phyloP scores from a whole-genome alignment of 2,113 vertebrate species.

The Nerophis ophidion region DNA sequence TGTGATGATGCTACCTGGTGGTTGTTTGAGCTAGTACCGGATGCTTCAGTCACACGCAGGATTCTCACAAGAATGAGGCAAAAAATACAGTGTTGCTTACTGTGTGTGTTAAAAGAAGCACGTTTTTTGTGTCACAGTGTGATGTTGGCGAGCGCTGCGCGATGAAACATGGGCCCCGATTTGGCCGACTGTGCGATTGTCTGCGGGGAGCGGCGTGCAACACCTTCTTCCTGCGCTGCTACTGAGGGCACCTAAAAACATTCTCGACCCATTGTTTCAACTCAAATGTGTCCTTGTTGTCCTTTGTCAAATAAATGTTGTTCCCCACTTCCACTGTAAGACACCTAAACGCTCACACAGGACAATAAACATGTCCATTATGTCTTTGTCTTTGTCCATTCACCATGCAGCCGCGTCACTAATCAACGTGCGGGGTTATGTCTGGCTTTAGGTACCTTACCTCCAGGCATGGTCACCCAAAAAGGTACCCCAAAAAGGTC shows the following conservation, averaged over 20 bases:
- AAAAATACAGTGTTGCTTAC: not conserved
- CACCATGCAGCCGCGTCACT: not conserved
- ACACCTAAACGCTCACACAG: too few relatives aligned
- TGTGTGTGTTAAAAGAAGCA: not conserved
- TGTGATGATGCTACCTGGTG: too few relatives aligned
- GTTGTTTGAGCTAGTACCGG: too few relatives aligned
- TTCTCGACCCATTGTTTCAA: too few relatives aligned
- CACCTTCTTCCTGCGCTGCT: conserved; percentile 78
- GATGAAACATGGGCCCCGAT: conserved; percentile 75
- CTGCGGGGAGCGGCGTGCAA: conserved; percentile 74
- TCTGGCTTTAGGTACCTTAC: not conserved
- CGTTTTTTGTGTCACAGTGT: conserved; percentile 49
- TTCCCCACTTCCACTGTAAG: conserved; percentile 12
- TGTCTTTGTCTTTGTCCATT: not conserved
- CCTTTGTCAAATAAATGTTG: conserved; percentile 56
- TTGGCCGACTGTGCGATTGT: conserved; percentile 78
- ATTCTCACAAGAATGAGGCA: too few relatives aligned
- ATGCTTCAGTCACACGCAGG: too few relatives aligned
- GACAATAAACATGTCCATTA: not conserved
- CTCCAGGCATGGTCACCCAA: too few relatives aligned
- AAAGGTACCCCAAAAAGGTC: too few relatives aligned
- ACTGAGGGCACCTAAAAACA: conserved; percentile 48
- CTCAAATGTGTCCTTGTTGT: not conserved
- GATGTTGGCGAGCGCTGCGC: conserved; percentile 76
- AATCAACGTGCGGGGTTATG: not conserved